These are phyloP conservation scores for Synanthedon formicaeformis DNA, from an alignment of 2,888 invertebrate species.

Conservation along the genomic window DNA sequence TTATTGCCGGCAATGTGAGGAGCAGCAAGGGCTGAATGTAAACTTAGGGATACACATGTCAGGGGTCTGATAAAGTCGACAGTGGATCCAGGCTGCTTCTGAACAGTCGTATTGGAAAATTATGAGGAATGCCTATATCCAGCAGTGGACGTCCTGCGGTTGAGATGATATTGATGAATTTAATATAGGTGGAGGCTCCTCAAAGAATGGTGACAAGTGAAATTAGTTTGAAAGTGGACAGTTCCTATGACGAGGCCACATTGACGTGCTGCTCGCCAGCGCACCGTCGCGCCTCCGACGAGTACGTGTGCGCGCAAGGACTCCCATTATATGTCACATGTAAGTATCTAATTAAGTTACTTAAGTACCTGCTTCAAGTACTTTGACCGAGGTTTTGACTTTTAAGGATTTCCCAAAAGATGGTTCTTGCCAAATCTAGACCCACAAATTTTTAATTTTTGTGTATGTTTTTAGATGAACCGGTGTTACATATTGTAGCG, in stretches of 20 bases:
- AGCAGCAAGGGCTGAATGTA: no score
- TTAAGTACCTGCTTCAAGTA: no score
- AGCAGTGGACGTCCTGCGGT: background rate
- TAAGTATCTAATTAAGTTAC: conserved; percentile 18
- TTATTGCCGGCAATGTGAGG: no score
- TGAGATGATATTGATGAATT: background rate
- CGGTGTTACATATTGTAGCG: conserved; percentile 35
- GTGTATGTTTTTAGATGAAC: conserved; percentile 31
- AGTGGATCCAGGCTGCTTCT: no score
- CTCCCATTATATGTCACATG: conserved; percentile 45
- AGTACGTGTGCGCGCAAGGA: conserved; percentile 36
- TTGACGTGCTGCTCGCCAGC: conserved; percentile 53
- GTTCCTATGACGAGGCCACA: conserved; percentile 42
- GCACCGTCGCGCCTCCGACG: conserved; percentile 19
- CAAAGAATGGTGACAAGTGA: conserved; percentile 48
- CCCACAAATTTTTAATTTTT: background rate
- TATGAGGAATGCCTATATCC: no score
- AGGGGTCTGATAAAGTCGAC: no score
- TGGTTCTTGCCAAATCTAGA: no score
- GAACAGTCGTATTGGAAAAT: no score
- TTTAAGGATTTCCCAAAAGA: no score
- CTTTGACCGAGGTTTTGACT: no score
- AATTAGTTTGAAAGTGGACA: conserved; percentile 29
- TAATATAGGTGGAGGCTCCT: conserved; percentile 33
- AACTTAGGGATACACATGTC: no score